Conservation (phyloP, 2,797 vertebrate species). For the Lithobates pipiens region DNA sequence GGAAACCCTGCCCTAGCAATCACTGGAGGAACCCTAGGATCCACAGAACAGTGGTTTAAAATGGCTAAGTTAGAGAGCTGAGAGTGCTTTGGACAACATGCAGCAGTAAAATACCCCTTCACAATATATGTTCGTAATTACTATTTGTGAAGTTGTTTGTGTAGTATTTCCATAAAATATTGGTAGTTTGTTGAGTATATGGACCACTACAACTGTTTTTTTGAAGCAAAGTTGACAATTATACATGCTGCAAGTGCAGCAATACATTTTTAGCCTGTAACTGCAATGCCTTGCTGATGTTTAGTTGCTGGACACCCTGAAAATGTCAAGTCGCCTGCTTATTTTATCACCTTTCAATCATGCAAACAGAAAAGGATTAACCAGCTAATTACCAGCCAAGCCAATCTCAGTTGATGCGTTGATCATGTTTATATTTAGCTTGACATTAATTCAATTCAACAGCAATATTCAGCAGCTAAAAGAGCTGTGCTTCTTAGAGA, state of each 20-base stretch:
- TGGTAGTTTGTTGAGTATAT: neutral
- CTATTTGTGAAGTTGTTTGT: too few species aligned
- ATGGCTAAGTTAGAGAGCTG: too few species aligned
- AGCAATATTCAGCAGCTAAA: neutral
- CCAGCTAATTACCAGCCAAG: neutral
- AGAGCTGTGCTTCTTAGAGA: neutral
- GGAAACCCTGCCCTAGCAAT: too few species aligned
- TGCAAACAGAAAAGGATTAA: constrained; percentile 3
- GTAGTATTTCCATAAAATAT: too few species aligned
- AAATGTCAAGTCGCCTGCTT: neutral
- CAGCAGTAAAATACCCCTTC: too few species aligned
- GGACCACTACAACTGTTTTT: neutral
- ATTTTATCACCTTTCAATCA: neutral
- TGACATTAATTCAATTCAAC: neutral
- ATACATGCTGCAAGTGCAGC: neutral
- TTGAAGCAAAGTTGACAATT: neutral
- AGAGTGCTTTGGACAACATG: too few species aligned
- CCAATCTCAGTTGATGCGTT: neutral
- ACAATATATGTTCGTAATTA: too few species aligned
- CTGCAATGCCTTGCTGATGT: neutral
- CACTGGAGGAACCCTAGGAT: too few species aligned
- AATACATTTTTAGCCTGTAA: neutral
- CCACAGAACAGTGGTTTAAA: too few species aligned
- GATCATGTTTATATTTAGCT: constrained; percentile 1
- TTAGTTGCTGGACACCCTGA: neutral